A percentile compares a stretch with the other conserved stretches of the same genome.
phyloP scores from a whole-genome alignment of 2,888 invertebrate species.

The Pecten maximus region DNA sequence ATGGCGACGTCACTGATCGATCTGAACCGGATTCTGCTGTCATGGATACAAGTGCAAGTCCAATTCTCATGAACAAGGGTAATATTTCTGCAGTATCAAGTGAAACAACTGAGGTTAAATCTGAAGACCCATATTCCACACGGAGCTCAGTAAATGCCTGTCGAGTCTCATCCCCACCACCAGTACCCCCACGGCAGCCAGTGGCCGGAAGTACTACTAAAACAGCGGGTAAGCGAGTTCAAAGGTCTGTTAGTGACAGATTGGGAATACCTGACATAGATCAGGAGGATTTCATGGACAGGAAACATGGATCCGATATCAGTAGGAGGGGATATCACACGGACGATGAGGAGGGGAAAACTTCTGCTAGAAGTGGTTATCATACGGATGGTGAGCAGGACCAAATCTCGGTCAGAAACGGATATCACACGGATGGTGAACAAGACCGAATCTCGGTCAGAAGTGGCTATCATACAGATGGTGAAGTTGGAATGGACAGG shows the following conservation, averaged over 20 bases:
- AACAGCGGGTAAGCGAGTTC: neutral
- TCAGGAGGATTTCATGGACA: neutral
- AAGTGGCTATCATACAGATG: neutral
- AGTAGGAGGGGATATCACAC: neutral
- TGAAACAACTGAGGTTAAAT: neutral
- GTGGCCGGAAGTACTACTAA: neutral
- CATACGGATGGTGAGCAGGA: neutral
- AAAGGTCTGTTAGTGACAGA: slow-evolving; percentile 22
- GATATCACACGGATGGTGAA: neutral
- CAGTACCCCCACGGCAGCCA: slow-evolving; percentile 3
- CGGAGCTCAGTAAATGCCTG: neutral
- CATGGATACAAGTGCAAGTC: neutral
- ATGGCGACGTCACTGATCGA: neutral
- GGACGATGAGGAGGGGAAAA: neutral
- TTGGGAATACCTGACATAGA: neutral
- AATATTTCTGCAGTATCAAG: neutral
- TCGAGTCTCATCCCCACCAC: neutral
- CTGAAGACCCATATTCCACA: neutral
- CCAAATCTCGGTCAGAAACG: neutral
- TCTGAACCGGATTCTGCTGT: neutral
- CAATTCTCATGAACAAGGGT: neutral
- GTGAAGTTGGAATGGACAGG: neutral
- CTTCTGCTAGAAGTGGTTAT: neutral
- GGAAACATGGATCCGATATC: neutral
- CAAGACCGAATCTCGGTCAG: neutral